Conservation (phyloP, 2,113 vertebrate species). For the Ahaetulla prasina region DNA sequence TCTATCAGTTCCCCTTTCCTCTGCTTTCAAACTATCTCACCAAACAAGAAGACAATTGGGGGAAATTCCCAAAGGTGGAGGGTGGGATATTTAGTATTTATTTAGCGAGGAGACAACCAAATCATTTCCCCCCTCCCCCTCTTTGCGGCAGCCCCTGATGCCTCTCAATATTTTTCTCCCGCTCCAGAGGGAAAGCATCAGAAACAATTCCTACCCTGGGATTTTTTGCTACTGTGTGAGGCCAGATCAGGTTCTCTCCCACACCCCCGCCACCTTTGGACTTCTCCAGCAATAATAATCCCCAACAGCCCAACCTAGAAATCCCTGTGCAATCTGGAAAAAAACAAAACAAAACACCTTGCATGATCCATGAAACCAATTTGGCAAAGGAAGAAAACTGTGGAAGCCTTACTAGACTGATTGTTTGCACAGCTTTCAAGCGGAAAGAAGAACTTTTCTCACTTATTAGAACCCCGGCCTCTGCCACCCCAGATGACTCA, state of each 20-base stretch:
- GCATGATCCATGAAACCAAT: neutral
- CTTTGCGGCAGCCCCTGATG: neutral
- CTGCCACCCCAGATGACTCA: no score
- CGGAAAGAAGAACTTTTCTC: neutral
- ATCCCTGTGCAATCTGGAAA: neutral
- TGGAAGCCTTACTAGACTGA: neutral
- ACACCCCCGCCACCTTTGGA: fast-evolving
- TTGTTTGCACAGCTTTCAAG: neutral
- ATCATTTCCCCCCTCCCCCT: neutral
- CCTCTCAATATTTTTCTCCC: neutral
- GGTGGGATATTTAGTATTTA: neutral
- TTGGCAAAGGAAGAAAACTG: neutral
- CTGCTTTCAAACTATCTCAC: neutral
- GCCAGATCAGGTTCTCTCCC: neutral
- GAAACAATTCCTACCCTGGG: neutral
- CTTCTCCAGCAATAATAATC: neutral
- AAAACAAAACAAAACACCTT: neutral
- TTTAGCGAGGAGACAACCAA: neutral
- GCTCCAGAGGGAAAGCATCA: neutral
- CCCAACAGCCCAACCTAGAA: neutral
- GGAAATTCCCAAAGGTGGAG: neutral
- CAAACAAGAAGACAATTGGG: neutral
- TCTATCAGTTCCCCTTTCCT: neutral
- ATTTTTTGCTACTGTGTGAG: neutral
- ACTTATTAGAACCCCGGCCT: neutral